phyloP scores from a whole-genome alignment of 2,113 vertebrate genomes.

The Aphyosemion australe region DNA sequence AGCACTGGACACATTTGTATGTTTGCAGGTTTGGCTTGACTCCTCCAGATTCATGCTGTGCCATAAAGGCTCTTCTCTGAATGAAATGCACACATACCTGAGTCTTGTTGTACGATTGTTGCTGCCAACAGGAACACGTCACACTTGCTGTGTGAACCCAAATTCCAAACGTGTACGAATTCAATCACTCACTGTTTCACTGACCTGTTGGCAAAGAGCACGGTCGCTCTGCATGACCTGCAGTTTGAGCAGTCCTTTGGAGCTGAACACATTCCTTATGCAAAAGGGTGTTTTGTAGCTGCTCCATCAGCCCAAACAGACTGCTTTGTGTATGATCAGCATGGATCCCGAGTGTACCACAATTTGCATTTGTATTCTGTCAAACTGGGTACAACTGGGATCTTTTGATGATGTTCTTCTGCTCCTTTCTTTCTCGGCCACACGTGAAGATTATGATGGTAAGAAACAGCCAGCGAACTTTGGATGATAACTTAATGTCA shows the following conservation, averaged over 20 bases:
- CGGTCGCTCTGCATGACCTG: slow-evolving; percentile 66
- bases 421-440: slow-evolving; percentile 74
- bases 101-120: slow-evolving; percentile 33
- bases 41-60: slow-evolving; percentile 60
- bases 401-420: slow-evolving; percentile 74
- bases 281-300: not conserved
- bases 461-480: slow-evolving; percentile 70
- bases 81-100: slow-evolving; percentile 26
- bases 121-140: slow-evolving; percentile 32
- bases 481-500: slow-evolving; percentile 38
- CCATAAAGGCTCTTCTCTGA: slow-evolving; percentile 25
- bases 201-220: slow-evolving; percentile 45
- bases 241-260: slow-evolving; percentile 45
- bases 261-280: slow-evolving; percentile 19
- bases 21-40: slow-evolving; percentile 75
- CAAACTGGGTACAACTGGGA: slow-evolving; percentile 67
- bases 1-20: slow-evolving; percentile 43
- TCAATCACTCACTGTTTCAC: not conserved
- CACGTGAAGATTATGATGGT: slow-evolving; percentile 86
- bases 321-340: slow-evolving; percentile 60
- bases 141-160: not conserved
- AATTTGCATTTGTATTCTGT: slow-evolving; percentile 32
- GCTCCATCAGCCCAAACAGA: slow-evolving; percentile 45
- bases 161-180: not conserved
- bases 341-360: slow-evolving; percentile 73